Conservation (phyloP, 2,797 vertebrate genomes). For the Loris lydekkerianus region DNA sequence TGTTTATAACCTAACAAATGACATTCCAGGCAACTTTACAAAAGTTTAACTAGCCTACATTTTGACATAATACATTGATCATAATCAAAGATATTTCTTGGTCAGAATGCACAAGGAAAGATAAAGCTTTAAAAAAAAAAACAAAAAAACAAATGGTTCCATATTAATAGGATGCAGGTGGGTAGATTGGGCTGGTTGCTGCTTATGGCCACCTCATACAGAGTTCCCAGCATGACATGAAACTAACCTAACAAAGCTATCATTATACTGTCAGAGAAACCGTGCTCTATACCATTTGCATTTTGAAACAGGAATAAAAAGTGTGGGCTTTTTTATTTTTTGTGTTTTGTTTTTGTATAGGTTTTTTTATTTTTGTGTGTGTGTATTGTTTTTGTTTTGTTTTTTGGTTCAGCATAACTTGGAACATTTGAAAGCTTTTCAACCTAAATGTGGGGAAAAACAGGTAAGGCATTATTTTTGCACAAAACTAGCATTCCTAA, state of each 20-base stretch:
- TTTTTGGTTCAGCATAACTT: conserved; percentile 88
- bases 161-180: conserved; percentile 69
- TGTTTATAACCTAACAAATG: conserved; percentile 87
- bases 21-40: conserved; percentile 89
- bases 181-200: conserved; percentile 68
- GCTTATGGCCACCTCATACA: conserved; percentile 70
- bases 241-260: conserved; percentile 80
- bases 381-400: conserved; percentile 69
- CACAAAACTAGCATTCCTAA: conserved; percentile 86
- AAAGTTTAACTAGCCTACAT: conserved; percentile 88
- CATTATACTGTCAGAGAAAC: conserved; percentile 69
- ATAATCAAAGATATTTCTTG: conserved; percentile 86
- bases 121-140: conserved; percentile 71
- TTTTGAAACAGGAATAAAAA: conserved; percentile 75
- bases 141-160: conserved; percentile 78
- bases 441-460: conserved; percentile 88
- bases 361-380: conserved; percentile 38
- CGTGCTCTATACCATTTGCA: conserved; percentile 79
- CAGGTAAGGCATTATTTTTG: conserved; percentile 90
- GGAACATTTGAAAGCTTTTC: conserved; percentile 89
- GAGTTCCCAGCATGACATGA: conserved; percentile 75
- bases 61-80: conserved; percentile 86
- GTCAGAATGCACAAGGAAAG: conserved; percentile 88
- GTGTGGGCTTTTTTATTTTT: conserved; percentile 73
- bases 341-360: conserved; percentile 81